phyloP scores from a whole-genome alignment of 1,140 invertebrate species.

The Lepeophtheirus salmonis region DNA sequence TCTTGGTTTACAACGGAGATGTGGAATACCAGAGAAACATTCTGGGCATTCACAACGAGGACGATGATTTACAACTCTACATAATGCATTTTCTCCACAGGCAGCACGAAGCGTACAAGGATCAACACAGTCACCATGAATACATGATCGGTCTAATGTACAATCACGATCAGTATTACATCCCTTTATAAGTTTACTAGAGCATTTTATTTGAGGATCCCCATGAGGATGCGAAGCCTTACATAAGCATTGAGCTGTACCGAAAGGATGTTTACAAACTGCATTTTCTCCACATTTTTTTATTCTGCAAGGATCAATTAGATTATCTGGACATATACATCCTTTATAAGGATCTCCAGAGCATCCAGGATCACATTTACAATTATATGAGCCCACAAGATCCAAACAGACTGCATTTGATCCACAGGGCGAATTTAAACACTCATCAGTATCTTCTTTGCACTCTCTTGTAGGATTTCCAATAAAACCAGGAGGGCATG shows the following conservation, averaged over 20 bases:
- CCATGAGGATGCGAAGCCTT: slow-evolving; percentile 45
- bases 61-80: slow-evolving; percentile 56
- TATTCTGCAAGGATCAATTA: slow-evolving; percentile 42
- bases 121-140: slow-evolving; percentile 61
- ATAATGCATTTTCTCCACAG: slow-evolving; percentile 70
- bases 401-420: slow-evolving; percentile 60
- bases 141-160: slow-evolving; percentile 69
- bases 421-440: slow-evolving; percentile 53
- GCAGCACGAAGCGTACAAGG: slow-evolving; percentile 65
- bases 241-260: slow-evolving; percentile 44
- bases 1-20: slow-evolving; percentile 50
- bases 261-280: slow-evolving; percentile 42
- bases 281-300: slow-evolving; percentile 58
- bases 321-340: slow-evolving; percentile 46
- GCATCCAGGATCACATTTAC: slow-evolving; percentile 53
- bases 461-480: slow-evolving; percentile 63
- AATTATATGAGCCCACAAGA: slow-evolving; percentile 45
- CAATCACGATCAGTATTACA: slow-evolving; percentile 75
- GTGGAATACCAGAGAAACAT: slow-evolving; percentile 60
- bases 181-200: slow-evolving; percentile 49
- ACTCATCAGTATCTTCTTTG: slow-evolving; percentile 42
- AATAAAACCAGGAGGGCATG: slow-evolving; percentile 60
- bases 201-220: neutral
- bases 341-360: slow-evolving; percentile 53
- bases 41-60: slow-evolving; percentile 65